Evolutionary conservation across 2,888 invertebrate species (phyloP).

Genomic region (Drosophila mimica): DNA sequence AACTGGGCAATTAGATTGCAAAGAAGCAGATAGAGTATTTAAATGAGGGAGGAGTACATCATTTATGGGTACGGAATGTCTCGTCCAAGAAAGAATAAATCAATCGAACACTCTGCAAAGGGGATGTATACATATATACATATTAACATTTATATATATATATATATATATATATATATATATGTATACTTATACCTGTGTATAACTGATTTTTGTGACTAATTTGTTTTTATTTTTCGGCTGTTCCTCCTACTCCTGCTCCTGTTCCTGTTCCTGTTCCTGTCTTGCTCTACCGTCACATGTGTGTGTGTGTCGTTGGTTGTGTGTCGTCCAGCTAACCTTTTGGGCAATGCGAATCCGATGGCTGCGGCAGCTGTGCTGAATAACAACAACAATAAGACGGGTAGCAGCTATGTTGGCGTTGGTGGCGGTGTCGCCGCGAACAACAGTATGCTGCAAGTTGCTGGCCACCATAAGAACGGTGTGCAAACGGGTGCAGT

Average conservation of each 20-base stretch:
- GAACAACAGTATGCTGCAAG: slow-evolving; percentile 46
- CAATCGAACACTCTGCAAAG: neutral
- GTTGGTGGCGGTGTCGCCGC: slow-evolving; percentile 25
- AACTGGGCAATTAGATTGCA: neutral
- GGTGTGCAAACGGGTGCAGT: slow-evolving; percentile 31
- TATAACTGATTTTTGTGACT: neutral
- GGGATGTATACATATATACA: neutral
- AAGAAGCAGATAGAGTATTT: neutral
- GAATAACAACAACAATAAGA: slow-evolving; percentile 80
- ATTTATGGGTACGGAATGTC: no score
- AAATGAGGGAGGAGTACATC: neutral
- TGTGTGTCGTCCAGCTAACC: slow-evolving; percentile 43
- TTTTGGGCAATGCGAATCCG: slow-evolving; percentile 55
- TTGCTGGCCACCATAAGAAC: slow-evolving; percentile 42
- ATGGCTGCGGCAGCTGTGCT: slow-evolving; percentile 69
- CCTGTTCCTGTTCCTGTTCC: neutral
- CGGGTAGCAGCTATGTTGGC: slow-evolving; percentile 43
- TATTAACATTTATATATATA: neutral
- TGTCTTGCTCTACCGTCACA: slow-evolving; percentile 1
- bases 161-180: neutral
- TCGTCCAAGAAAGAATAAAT: neutral
- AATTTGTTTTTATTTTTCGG: neutral
- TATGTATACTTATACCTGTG: neutral
- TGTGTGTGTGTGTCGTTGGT: neutral
- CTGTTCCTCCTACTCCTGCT: neutral